Conservation (phyloP, 2,797 vertebrate genomes). For the Garrulus glandarius region DNA sequence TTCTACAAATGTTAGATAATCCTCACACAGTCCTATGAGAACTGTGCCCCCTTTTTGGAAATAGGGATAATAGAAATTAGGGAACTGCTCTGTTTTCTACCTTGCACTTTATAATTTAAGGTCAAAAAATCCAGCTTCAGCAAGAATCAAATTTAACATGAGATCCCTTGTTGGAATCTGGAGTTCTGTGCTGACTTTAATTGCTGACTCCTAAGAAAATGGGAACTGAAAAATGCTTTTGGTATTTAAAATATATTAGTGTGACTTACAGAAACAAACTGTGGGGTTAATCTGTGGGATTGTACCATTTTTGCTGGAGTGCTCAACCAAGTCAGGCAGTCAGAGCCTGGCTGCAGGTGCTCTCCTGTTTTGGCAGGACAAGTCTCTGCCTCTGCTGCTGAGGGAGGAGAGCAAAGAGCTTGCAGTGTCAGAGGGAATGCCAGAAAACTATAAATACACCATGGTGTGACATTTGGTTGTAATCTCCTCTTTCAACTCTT, state of each 20-base stretch:
- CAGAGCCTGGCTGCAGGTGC: background rate
- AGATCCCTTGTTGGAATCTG: background rate
- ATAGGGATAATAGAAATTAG: background rate
- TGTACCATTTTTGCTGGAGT: background rate
- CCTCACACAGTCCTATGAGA: background rate
- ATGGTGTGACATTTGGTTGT: background rate
- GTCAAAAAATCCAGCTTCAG: background rate
- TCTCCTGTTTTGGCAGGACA: background rate
- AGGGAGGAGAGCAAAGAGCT: background rate
- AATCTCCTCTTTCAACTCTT: background rate
- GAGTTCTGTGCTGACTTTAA: background rate
- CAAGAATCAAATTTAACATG: background rate
- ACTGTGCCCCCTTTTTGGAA: background rate
- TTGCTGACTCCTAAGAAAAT: background rate
- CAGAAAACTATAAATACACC: conserved; percentile 45
- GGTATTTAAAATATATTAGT: background rate
- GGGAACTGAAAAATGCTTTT: background rate
- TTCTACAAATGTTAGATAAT: background rate
- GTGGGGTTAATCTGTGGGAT: background rate
- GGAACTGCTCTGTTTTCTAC: background rate
- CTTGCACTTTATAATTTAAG: background rate
- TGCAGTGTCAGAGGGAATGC: background rate
- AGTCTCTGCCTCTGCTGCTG: background rate
- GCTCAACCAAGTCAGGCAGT: background rate
- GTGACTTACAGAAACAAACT: background rate